Base-by-base conservation (phyloP, 1,140 invertebrate species). In the Drosophila grimshawi region DNA sequence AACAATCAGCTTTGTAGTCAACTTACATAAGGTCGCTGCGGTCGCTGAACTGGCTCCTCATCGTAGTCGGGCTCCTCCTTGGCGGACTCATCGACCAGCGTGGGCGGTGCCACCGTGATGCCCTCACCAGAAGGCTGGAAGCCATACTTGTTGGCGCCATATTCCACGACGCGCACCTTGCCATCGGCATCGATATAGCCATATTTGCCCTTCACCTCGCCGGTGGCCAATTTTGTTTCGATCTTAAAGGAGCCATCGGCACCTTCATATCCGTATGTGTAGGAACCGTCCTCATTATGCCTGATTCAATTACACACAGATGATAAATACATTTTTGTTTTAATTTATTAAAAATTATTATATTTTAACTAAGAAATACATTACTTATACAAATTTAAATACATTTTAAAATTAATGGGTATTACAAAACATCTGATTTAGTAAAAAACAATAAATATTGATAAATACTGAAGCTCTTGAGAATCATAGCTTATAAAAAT, bases 81-180 rank as follows among this genome's bases (percentile, higher is more conserved):
- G n/a, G 93, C 94, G 0, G 94, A 94, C 82, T 97, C 96, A 69
- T 96, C 96, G 0, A 96, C 95, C 4, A 97, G 91, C 0, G 96
- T 97, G 46, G 96, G 96, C 1, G 96, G 96, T 0, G 96, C 96
- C 2, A 97, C 96, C 0, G 96, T 96, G 89, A 97, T 97, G 33
- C 96, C 96, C 80, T 97, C 96, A n/a, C 96, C 96, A 3, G 95
- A 94, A 0, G 96, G 97, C 86, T 97, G 96, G 94, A 97, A 98
- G 3, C 97, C 97, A 75, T 95, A 96, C 82, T 96, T 96, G 86
- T 97, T 97, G 27, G 97, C 97, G 11, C 97, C 97, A 91, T 98
- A 98, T 86, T 98, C 97, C 6, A 98, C 96, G 1, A 97, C 95
- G 8, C 96, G 94, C 1, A 97, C 94, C 93, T 94, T 91, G 46